A percentile compares a stretch with the other conserved stretches of the same genome.
These are phyloP conservation scores for Acarapis woodi DNA, from an alignment of 1,140 invertebrate species.

Conservation along the genomic window DNA sequence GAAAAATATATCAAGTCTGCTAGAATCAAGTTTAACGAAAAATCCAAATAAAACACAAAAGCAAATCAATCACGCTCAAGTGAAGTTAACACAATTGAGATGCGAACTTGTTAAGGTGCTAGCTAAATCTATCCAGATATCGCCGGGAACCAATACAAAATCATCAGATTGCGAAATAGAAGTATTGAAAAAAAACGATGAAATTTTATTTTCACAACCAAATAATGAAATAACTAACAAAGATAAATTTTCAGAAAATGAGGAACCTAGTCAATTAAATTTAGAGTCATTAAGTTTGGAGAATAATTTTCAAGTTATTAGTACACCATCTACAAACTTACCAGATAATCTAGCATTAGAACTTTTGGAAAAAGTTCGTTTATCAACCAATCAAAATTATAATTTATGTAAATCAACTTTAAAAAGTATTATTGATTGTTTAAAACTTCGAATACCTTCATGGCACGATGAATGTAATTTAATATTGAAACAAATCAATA, in stretches of 20 bases:
- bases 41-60: too few species aligned
- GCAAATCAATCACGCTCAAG: conserved; percentile 12
- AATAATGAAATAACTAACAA: neutral
- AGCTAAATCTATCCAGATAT: neutral
- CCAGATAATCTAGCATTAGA: conserved; percentile 11
- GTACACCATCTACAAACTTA: conserved; percentile 1
- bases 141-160: neutral
- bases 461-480: conserved; percentile 13
- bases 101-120: conserved; percentile 5
- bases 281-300: neutral
- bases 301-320: too few species aligned
- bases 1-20: too few species aligned
- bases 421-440: conserved; percentile 31
- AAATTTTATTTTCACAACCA: neutral
- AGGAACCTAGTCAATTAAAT: neutral
- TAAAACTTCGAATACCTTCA: conserved; percentile 14
- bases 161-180: neutral
- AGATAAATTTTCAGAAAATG: neutral
- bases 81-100: conserved; percentile 13
- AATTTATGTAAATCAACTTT: conserved; percentile 55
- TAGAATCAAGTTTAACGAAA: too few species aligned
- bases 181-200: too few species aligned
- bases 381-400: conserved; percentile 51
- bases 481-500: conserved; percentile 6
- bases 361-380: conserved; percentile 27